phyloP scores from a whole-genome alignment of 1,140 invertebrate species.

The Drosophila erecta region DNA sequence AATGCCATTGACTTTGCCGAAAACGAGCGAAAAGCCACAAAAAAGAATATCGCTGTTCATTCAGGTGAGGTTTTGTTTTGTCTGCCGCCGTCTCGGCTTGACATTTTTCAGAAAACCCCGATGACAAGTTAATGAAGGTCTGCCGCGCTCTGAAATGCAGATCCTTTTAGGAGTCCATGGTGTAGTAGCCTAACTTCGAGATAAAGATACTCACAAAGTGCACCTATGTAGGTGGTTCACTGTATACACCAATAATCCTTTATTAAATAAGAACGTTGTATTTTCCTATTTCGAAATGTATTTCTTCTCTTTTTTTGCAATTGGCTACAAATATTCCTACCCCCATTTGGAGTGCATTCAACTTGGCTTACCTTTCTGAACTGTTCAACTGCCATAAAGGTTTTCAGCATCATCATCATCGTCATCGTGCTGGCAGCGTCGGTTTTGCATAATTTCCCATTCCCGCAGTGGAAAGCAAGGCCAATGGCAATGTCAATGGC shows the following conservation, averaged over 20 bases:
- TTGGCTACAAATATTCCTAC: neutral
- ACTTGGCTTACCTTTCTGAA: constrained; percentile 29
- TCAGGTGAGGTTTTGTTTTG: constrained; percentile 58
- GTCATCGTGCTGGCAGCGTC: constrained; percentile 15
- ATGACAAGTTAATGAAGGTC: constrained; percentile 80
- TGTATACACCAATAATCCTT: too few relatives aligned
- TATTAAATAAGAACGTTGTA: too few relatives aligned
- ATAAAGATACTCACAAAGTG: constrained; percentile 2
- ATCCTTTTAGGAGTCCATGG: neutral
- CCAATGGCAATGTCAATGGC: constrained; percentile 46
- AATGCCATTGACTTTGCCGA: constrained; percentile 45
- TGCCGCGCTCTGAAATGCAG: constrained; percentile 42
- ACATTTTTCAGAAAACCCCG: constrained; percentile 57
- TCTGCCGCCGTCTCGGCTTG: constrained; percentile 53
- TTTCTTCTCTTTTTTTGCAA: neutral
- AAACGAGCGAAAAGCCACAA: constrained; percentile 8
- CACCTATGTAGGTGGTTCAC: neutral
- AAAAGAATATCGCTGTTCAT: constrained; percentile 31
- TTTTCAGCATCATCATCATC: constrained; percentile 13
- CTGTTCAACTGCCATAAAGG: constrained; percentile 39
- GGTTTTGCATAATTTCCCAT: constrained; percentile 57
- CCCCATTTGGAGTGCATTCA: constrained; percentile 2
- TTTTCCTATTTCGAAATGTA: too few relatives aligned
- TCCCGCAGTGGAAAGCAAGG: constrained; percentile 11
- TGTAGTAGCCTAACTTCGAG: neutral